Percentiles rank a stretch among this genome's conserved stretches.
These are phyloP conservation scores for Eumeta japonica DNA, from an alignment of 1,140 invertebrate genomes.

Conservation along the genomic window DNA sequence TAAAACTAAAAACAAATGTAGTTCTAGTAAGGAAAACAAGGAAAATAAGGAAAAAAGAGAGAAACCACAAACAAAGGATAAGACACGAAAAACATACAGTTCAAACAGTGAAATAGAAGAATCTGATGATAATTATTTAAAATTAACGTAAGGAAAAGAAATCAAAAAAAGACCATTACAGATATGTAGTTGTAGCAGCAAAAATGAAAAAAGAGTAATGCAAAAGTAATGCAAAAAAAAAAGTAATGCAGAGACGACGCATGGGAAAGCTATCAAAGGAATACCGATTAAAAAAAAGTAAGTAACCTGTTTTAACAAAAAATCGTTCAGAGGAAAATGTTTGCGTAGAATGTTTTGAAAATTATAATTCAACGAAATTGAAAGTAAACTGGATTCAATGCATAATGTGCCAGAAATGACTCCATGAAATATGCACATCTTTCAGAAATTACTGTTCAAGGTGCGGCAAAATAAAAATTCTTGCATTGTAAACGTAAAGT, in stretches of 20 bases:
- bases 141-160: no score
- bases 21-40: conserved; percentile 11
- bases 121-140: conserved; percentile 9
- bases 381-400: conserved; percentile 21
- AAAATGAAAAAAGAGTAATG: no score
- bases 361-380: conserved; percentile 16
- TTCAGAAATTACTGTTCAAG: conserved; percentile 12
- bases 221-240: no score
- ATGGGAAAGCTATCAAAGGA: conserved; percentile 3
- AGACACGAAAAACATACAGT: conserved; percentile 6
- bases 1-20: conserved; percentile 8
- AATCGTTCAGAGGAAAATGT: conserved; percentile 13
- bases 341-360: conserved; percentile 18
- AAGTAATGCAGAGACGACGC: no score
- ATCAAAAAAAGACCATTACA: no score
- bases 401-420: conserved; percentile 12
- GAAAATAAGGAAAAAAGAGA: no score
- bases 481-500: no score
- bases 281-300: conserved; percentile 9
- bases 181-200: no score
- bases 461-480: conserved; percentile 12
- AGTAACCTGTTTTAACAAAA: no score
- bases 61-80: no score
- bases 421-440: conserved; percentile 15
- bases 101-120: conserved; percentile 8